phyloP scores from a whole-genome alignment of 2,888 invertebrate genomes.

The Chesias legatella region DNA sequence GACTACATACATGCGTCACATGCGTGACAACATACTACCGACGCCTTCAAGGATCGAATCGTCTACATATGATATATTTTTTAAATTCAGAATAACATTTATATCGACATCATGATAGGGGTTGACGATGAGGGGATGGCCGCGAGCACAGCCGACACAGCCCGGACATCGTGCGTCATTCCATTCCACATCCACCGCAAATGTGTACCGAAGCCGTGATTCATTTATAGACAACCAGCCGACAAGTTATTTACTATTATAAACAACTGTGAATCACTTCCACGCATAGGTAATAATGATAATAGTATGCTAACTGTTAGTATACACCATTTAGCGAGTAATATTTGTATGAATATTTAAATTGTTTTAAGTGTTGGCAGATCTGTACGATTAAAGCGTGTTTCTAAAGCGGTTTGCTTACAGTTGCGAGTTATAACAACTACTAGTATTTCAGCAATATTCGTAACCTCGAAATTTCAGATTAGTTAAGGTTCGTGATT shows the following conservation, averaged over 20 bases:
- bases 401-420: slow-evolving; percentile 11
- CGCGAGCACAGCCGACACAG: slow-evolving; percentile 6
- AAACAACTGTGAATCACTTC: slow-evolving; percentile 31
- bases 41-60: slow-evolving; percentile 37
- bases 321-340: slow-evolving; percentile 12
- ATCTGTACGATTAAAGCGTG: slow-evolving; percentile 4
- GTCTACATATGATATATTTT: slow-evolving; percentile 60
- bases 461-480: slow-evolving; percentile 36
- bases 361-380: slow-evolving; percentile 8
- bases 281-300: slow-evolving; percentile 14
- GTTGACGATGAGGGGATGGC: slow-evolving; percentile 19
- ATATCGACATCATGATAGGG: slow-evolving; percentile 40
- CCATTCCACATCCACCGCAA: slow-evolving; percentile 19
- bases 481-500: slow-evolving; percentile 39
- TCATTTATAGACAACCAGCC: slow-evolving; percentile 25
- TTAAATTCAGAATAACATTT: slow-evolving; percentile 58
- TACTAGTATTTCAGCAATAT: slow-evolving; percentile 23
- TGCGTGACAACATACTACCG: too few relatives aligned
- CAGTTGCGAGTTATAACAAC: slow-evolving; percentile 24
- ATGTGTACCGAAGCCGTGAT: slow-evolving; percentile 22
- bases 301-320: slow-evolving; percentile 26
- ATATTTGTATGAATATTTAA: slow-evolving; percentile 18
- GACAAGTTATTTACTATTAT: slow-evolving; percentile 28
- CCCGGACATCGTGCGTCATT: slow-evolving; percentile 24
- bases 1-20: too few relatives aligned